Percentiles rank a stretch among this genome's conserved stretches.
These are phyloP conservation scores for Polymixis flavicincta DNA, from an alignment of 2,888 invertebrate species.

Conservation along the genomic window DNA sequence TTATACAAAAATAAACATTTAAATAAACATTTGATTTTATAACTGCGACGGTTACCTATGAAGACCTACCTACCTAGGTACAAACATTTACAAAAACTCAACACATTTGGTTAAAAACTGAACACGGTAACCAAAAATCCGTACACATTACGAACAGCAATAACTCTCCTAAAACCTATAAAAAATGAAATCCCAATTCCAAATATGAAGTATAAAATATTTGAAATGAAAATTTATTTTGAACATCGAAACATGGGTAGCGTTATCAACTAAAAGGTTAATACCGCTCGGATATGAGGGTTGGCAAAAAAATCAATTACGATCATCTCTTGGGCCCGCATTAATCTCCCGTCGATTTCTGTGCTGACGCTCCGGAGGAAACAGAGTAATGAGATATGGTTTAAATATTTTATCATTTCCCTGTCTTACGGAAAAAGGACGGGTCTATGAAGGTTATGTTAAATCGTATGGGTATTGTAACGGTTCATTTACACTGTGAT, in stretches of 20 bases:
- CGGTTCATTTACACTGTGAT: constrained; percentile 47
- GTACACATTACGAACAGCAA: constrained; percentile 13
- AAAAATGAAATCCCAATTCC: constrained; percentile 51
- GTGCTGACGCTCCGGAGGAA: constrained; percentile 62
- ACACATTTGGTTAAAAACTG: background rate
- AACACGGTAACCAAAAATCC: constrained; percentile 14
- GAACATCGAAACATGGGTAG: constrained; percentile 47
- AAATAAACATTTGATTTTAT: no score
- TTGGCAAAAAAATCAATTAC: constrained; percentile 72
- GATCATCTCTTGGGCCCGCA: constrained; percentile 65
- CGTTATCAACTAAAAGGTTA: constrained; percentile 65
- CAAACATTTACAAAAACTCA: background rate
- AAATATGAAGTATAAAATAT: constrained; percentile 48
- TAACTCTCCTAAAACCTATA: constrained; percentile 32
- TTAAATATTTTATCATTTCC: constrained; percentile 59
- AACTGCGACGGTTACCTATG: background rate
- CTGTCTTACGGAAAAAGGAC: constrained; percentile 43
- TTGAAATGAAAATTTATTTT: constrained; percentile 58
- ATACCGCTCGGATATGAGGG: constrained; percentile 60
- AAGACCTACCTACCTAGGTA: background rate
- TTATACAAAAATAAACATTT: no score
- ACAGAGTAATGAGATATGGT: constrained; percentile 67
- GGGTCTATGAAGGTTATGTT: constrained; percentile 31
- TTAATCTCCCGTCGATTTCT: constrained; percentile 72
- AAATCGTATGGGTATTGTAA: constrained; percentile 27